These are phyloP conservation scores for Octonoba sinensis DNA, from an alignment of 2,888 invertebrate genomes.

Conservation along the genomic window DNA sequence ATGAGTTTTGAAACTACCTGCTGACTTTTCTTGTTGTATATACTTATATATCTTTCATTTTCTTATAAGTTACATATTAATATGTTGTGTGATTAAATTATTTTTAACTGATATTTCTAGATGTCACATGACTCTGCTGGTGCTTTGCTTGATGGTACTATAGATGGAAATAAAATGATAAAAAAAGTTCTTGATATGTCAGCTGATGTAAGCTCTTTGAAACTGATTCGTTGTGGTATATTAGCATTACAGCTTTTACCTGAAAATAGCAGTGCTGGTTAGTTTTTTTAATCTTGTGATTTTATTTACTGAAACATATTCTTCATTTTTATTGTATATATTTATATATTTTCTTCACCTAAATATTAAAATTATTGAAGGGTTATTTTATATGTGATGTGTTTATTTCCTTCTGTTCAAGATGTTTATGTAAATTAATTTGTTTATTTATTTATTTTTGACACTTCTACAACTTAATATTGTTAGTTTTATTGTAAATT, in stretches of 20 bases:
- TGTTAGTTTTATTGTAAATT: too few species aligned
- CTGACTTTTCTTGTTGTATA: neutral
- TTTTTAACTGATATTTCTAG: conserved; percentile 67
- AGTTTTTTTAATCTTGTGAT: conserved; percentile 68
- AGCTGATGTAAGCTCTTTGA: conserved; percentile 81
- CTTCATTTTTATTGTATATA: too few species aligned
- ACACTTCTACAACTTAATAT: too few species aligned
- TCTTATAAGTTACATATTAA: neutral
- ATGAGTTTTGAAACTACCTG: too few species aligned
- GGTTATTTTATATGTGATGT: too few species aligned
- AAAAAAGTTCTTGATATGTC: conserved; percentile 71
- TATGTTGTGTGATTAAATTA: neutral
- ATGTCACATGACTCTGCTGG: conserved; percentile 75
- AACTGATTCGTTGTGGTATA: conserved; percentile 83
- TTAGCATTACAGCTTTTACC: conserved; percentile 81
- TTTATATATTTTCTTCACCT: too few species aligned
- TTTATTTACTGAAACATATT: too few species aligned
- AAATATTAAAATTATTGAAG: too few species aligned
- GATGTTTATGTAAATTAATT: too few species aligned
- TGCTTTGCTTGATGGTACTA: conserved; percentile 74
- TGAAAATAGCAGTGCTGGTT: conserved; percentile 82
- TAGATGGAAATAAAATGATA: conserved; percentile 70
- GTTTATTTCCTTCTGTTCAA: too few species aligned
- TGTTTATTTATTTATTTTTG: too few species aligned
- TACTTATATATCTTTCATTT: neutral